Evolutionary conservation across 2,888 invertebrate genomes (phyloP).

Genomic region (Magallana nippona): DNA sequence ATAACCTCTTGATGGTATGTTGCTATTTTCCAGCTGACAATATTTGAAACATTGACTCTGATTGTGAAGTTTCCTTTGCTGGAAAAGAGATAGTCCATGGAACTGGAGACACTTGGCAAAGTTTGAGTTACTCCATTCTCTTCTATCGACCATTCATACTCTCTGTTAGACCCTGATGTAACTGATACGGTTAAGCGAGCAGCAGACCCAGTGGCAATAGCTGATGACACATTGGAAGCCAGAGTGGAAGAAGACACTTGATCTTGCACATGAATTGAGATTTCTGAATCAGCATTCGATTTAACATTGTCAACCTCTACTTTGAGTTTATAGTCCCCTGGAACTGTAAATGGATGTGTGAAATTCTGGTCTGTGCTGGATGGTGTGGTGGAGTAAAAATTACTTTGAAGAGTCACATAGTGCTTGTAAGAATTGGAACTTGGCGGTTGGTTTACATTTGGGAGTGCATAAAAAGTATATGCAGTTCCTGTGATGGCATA

Average conservation of each 20-base stretch:
- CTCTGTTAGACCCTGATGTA: slow-evolving; percentile 39
- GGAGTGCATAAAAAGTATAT: slow-evolving; percentile 34
- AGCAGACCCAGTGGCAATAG: slow-evolving; percentile 37
- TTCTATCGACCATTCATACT: slow-evolving; percentile 51
- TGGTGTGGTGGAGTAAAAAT: neutral
- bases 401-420: neutral
- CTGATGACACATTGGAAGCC: slow-evolving; percentile 44
- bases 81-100: slow-evolving; percentile 46
- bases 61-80: slow-evolving; percentile 49
- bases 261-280: slow-evolving; percentile 56
- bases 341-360: slow-evolving; percentile 43
- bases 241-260: slow-evolving; percentile 50
- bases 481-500: slow-evolving; percentile 38
- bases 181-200: slow-evolving; percentile 47
- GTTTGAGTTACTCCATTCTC: slow-evolving; percentile 28
- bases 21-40: slow-evolving; percentile 43
- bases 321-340: slow-evolving; percentile 47
- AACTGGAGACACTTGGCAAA: slow-evolving; percentile 28
- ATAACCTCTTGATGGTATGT: slow-evolving; percentile 48
- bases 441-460: slow-evolving; percentile 41
- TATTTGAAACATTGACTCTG: slow-evolving; percentile 52
- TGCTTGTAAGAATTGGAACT: slow-evolving; percentile 20
- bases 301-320: slow-evolving; percentile 52
- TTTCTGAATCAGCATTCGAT: slow-evolving; percentile 43
- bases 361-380: slow-evolving; percentile 22